Conservation (phyloP, 2,888 invertebrate genomes). For the Tolmerus cingulatus region DNA sequence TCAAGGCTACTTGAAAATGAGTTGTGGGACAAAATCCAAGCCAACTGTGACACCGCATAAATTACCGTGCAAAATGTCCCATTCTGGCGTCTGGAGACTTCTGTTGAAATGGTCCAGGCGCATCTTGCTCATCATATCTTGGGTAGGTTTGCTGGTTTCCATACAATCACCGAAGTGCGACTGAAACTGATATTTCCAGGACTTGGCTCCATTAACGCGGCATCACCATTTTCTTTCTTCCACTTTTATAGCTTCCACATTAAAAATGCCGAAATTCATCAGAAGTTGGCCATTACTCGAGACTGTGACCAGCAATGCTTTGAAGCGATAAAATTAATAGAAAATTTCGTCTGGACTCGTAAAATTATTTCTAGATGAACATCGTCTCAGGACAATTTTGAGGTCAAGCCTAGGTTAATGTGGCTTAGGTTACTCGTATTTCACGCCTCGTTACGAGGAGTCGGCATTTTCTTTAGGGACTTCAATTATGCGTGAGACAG, state of each 20-base stretch:
- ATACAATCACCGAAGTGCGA: conserved; percentile 2
- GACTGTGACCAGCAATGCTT: neutral
- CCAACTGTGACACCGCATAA: conserved; percentile 36
- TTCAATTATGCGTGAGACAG: neutral
- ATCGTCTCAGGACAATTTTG: neutral
- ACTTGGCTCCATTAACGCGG: neutral
- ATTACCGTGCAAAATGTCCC: conserved; percentile 33
- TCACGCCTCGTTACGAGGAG: conserved; percentile 14
- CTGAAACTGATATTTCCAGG: conserved; percentile 34
- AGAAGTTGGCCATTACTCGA: neutral
- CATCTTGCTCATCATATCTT: conserved; percentile 26
- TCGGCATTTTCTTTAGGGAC: neutral
- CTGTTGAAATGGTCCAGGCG: neutral
- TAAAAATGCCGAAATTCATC: neutral
- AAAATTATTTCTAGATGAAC: conserved; percentile 15
- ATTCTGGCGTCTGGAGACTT: conserved; percentile 29
- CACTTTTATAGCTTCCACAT: conserved; percentile 6
- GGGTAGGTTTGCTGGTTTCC: neutral
- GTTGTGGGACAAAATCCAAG: neutral
- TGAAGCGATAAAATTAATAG: neutral
- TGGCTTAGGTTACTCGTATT: neutral
- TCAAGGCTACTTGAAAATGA: conserved; percentile 29
- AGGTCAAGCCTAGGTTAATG: neutral
- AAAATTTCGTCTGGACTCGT: neutral
- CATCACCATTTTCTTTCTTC: neutral